These are phyloP conservation scores for Elachura formosa DNA, from an alignment of 2,113 vertebrate species.

Conservation along the genomic window DNA sequence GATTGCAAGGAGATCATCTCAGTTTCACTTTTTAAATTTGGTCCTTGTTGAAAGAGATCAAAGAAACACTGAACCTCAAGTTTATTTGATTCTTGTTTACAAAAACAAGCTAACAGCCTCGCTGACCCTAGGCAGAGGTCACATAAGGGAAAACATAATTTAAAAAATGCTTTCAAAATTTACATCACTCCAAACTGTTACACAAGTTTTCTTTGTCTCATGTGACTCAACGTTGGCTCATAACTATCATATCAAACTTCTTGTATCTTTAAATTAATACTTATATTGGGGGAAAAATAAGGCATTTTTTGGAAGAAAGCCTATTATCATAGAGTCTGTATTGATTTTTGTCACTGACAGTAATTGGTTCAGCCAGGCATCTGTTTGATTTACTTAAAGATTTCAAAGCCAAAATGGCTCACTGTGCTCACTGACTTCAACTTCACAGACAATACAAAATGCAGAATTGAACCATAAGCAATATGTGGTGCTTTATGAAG, in stretches of 20 bases:
- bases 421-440: neutral
- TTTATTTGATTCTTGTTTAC: neutral
- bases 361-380: neutral
- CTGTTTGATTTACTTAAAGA: neutral
- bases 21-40: neutral
- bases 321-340: neutral
- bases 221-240: neutral
- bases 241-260: neutral
- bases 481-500: neutral
- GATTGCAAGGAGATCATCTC: neutral
- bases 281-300: neutral
- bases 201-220: neutral
- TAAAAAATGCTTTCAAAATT: neutral
- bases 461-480: neutral
- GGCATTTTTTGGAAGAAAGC: neutral
- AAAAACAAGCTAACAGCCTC: neutral
- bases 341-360: neutral
- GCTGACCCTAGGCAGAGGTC: neutral
- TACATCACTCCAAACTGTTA: neutral
- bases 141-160: neutral
- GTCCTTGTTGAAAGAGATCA: neutral
- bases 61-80: neutral
- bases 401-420: neutral
- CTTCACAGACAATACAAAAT: neutral
- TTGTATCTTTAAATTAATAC: neutral